Percentiles rank a stretch among this genome's conserved stretches.
These are phyloP conservation scores for Siderastrea radians DNA, from an alignment of 92 coral and sea anemone species.

Conservation along the genomic window DNA sequence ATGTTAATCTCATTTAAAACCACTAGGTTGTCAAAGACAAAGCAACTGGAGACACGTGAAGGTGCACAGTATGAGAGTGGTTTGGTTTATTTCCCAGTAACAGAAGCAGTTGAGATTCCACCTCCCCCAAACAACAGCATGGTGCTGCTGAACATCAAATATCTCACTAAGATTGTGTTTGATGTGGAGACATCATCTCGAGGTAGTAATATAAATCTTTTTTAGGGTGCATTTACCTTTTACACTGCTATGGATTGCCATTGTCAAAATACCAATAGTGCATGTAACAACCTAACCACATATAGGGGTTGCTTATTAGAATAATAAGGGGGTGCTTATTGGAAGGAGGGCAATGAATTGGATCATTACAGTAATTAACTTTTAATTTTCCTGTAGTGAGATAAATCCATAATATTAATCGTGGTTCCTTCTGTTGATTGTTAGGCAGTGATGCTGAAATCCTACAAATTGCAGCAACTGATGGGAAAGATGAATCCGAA, in stretches of 20 bases:
- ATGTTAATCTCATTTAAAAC: background rate
- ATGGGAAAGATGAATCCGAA: slow-evolving; percentile 49
- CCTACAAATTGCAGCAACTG: slow-evolving; percentile 68
- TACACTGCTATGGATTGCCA: background rate
- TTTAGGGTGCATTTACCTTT: background rate
- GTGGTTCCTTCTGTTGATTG: background rate
- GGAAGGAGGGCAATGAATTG: no score
- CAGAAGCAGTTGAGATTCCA: slow-evolving; percentile 44
- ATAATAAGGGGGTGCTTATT: no score
- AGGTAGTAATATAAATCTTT: slow-evolving; percentile 14
- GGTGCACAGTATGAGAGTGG: slow-evolving; percentile 51
- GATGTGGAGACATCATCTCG: slow-evolving; percentile 63
- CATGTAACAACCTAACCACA: no score
- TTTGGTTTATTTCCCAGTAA: slow-evolving; percentile 9
- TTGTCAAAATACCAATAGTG: slow-evolving; percentile 11
- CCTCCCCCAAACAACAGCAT: slow-evolving; percentile 23
- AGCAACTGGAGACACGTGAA: slow-evolving; percentile 39
- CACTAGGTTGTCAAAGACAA: slow-evolving; percentile 28
- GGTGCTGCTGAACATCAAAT: background rate
- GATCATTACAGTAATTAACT: no score
- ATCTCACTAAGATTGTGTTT: slow-evolving; percentile 22
- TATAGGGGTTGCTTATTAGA: no score
- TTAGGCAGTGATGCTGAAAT: slow-evolving; percentile 61
- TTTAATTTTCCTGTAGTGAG: no score
- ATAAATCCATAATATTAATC: no score